These are phyloP conservation scores for Podarcis muralis DNA, from an alignment of 2,113 vertebrate genomes.

Conservation along the genomic window DNA sequence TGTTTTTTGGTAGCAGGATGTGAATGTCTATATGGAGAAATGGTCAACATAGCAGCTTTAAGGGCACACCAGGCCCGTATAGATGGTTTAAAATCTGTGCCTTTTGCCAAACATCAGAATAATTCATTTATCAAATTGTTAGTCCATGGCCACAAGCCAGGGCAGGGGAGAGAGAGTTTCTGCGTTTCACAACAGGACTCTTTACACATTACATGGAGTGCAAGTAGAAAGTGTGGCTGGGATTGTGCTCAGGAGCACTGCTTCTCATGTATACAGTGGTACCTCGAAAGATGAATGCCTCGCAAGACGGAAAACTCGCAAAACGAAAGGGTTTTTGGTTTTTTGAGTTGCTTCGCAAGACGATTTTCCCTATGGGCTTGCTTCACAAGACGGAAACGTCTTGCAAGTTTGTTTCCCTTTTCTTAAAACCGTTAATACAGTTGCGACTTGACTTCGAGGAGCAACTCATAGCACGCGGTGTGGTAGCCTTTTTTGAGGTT, in stretches of 20 bases:
- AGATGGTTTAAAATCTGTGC: neutral
- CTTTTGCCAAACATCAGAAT: neutral
- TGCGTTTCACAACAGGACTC: neutral
- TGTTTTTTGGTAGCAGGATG: neutral
- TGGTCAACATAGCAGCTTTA: neutral
- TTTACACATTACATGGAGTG: neutral
- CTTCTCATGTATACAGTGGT: no score
- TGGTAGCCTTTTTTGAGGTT: no score
- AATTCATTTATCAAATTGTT: neutral
- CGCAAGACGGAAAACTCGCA: no score
- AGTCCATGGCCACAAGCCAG: neutral
- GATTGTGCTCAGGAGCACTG: neutral
- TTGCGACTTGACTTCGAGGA: no score
- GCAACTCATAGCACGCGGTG: no score
- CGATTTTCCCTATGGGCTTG: no score
- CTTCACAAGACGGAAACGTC: no score
- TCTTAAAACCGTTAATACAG: no score
- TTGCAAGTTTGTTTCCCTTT: no score
- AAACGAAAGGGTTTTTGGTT: no score
- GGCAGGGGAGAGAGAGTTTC: neutral
- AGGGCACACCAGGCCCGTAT: neutral
- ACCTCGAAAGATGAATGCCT: no score
- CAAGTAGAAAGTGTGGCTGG: neutral
- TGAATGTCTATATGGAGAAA: neutral
- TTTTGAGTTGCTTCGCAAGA: no score